These are phyloP conservation scores for Aporophyla nigra DNA, from an alignment of 2,888 invertebrate genomes.

Conservation along the genomic window DNA sequence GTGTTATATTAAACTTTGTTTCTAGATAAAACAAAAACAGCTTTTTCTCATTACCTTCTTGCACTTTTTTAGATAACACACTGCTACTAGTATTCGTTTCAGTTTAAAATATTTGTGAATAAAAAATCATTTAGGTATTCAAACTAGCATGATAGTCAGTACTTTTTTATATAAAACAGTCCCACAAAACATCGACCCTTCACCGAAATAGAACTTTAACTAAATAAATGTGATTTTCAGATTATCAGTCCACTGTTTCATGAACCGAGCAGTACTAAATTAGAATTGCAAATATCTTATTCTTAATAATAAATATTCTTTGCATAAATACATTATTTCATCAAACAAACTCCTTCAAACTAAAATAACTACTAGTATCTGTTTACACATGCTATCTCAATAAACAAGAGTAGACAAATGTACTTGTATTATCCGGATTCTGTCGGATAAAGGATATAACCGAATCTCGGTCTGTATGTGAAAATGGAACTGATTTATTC, in stretches of 20 bases:
- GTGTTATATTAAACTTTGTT: background rate
- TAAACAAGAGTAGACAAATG: conserved; percentile 8
- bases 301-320: background rate
- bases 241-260: too few species aligned
- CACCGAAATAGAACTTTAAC: too few species aligned
- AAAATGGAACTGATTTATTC: conserved; percentile 23
- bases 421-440: conserved; percentile 13
- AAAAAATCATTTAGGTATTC: too few species aligned
- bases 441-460: conserved; percentile 5
- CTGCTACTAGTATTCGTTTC: background rate
- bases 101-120: background rate
- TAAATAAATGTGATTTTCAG: background rate
- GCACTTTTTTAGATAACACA: background rate
- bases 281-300: too few species aligned
- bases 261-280: too few species aligned
- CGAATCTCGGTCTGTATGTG: background rate
- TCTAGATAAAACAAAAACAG: background rate
- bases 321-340: background rate
- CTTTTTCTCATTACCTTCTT: background rate
- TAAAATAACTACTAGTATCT: background rate
- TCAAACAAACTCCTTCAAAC: background rate
- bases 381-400: conserved; percentile 13
- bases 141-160: too few species aligned
- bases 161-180: too few species aligned
- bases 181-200: too few species aligned